These are phyloP conservation scores for Formica aserva DNA, from an alignment of 2,888 invertebrate species.

Conservation along the genomic window DNA sequence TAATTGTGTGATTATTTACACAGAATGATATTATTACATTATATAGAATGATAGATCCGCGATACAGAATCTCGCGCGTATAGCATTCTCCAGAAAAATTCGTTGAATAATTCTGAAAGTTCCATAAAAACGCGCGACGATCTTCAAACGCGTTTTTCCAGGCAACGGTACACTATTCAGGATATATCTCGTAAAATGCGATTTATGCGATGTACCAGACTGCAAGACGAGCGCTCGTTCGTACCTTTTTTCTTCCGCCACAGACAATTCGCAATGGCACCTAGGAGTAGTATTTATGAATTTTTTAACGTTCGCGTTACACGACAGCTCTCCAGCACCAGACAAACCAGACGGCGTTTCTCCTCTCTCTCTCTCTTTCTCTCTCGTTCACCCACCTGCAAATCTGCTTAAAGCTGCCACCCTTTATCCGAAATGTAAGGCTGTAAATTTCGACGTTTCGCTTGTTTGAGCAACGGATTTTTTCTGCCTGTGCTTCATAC, in stretches of 20 bases:
- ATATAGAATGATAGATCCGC: background rate
- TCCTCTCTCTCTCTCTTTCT: background rate
- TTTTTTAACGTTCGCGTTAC: constrained; percentile 58
- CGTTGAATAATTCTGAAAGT: constrained; percentile 47
- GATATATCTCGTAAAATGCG: constrained; percentile 56
- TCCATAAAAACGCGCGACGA: constrained; percentile 42
- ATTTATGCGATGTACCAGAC: constrained; percentile 53
- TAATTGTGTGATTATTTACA: constrained; percentile 6
- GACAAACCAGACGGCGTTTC: constrained; percentile 60
- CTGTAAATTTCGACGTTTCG: constrained; percentile 81
- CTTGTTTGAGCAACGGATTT: constrained; percentile 83
- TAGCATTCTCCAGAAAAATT: constrained; percentile 20
- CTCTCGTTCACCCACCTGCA: constrained; percentile 51
- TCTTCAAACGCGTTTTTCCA: constrained; percentile 51
- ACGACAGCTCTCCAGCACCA: constrained; percentile 28
- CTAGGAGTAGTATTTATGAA: constrained; percentile 61
- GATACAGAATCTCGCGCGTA: background rate
- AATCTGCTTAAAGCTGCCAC: constrained; percentile 71
- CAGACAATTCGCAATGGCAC: constrained; percentile 55
- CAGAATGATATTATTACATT: background rate
- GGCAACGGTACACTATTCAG: constrained; percentile 51
- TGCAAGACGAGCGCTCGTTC: constrained; percentile 49
- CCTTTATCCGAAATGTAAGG: constrained; percentile 80
- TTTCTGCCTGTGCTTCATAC: constrained; percentile 80
- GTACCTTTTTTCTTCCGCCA: constrained; percentile 39